Evolutionary conservation across 1,140 invertebrate genomes (phyloP).

Genomic region (Lasioglossum albipes): DNA sequence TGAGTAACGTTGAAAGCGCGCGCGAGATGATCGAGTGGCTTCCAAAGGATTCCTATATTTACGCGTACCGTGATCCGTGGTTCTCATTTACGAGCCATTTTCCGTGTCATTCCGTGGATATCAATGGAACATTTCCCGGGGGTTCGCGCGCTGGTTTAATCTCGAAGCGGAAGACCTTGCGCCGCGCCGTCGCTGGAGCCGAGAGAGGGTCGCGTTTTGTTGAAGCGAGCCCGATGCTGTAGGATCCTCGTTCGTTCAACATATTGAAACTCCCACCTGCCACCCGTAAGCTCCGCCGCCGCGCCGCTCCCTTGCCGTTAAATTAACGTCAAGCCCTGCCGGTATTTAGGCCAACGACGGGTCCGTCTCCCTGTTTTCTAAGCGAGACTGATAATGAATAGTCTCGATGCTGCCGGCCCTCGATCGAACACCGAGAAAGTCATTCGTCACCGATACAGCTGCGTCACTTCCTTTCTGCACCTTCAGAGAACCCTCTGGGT

Average conservation of each 20-base stretch:
- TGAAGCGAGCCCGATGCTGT: background rate
- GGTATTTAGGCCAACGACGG: slow-evolving; percentile 40
- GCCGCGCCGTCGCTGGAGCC: no score
- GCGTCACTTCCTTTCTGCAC: no score
- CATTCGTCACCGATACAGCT: background rate
- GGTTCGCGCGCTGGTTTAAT: slow-evolving; percentile 31
- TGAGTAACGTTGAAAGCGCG: background rate
- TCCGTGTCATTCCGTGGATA: background rate
- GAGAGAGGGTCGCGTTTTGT: slow-evolving; percentile 27
- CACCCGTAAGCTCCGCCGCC: background rate
- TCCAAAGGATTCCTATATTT: background rate
- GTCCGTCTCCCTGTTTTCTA: background rate
- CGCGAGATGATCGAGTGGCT: background rate
- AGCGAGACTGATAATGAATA: slow-evolving; percentile 18
- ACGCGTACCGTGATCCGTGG: background rate
- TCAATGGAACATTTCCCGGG: slow-evolving; percentile 32
- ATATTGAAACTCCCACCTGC: slow-evolving; percentile 44
- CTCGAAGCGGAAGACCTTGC: slow-evolving; percentile 8
- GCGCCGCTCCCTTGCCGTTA: slow-evolving; percentile 1
- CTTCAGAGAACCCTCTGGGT: no score
- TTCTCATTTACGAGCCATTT: background rate
- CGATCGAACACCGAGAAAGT: no score
- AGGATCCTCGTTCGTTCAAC: slow-evolving; percentile 7
- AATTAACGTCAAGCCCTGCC: slow-evolving; percentile 42
- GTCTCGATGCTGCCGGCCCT: background rate